Percentiles rank a stretch among this genome's conserved stretches.
phyloP scores from a whole-genome alignment of 2,888 invertebrate genomes.

The Gymnocheta viridis region DNA sequence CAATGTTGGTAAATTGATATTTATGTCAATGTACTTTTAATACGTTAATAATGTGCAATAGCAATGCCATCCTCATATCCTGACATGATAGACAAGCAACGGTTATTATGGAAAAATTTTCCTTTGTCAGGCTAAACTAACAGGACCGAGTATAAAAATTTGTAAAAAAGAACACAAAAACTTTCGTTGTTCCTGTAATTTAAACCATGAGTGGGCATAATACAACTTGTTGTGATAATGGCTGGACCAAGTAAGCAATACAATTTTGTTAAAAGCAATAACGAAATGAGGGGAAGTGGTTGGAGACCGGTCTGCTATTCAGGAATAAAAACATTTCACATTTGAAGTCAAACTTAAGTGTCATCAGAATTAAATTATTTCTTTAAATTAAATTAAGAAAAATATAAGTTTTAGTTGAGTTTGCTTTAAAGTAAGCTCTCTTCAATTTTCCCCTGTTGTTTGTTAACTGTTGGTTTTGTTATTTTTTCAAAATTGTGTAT shows the following conservation, averaged over 20 bases:
- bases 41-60: constrained; percentile 39
- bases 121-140: background rate
- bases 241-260: constrained; percentile 4
- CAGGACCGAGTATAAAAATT: background rate
- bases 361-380: too few relatives aligned
- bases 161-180: background rate
- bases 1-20: constrained; percentile 31
- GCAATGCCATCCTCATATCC: constrained; percentile 14
- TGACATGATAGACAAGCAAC: constrained; percentile 6
- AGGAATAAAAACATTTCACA: background rate
- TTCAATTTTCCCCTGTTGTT: background rate
- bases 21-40: constrained; percentile 47
- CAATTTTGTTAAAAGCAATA: background rate
- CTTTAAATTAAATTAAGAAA: background rate
- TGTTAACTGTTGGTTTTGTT: constrained; percentile 8
- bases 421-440: background rate
- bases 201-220: constrained; percentile 18
- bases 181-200: constrained; percentile 25
- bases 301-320: background rate
- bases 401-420: background rate
- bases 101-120: background rate
- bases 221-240: background rate
- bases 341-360: too few relatives aligned
- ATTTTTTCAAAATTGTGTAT: background rate
- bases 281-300: background rate